phyloP scores from a whole-genome alignment of 2,113 vertebrate genomes.

The Struthidea cinerea region DNA sequence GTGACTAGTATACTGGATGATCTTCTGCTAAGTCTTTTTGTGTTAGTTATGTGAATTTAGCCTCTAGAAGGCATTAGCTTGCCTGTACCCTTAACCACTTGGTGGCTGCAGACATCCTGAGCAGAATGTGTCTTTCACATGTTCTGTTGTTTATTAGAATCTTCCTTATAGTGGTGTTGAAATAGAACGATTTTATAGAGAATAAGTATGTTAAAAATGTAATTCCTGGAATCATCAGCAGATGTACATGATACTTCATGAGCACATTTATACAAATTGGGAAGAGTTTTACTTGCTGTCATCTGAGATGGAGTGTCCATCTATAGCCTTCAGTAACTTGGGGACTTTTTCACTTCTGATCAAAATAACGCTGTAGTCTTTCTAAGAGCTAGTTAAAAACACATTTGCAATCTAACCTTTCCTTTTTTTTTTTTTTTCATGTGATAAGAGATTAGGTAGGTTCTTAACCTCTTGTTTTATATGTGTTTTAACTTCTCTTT shows the following conservation, averaged over 20 bases:
- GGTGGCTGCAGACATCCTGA: neutral
- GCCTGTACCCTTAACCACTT: neutral
- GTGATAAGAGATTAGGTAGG: neutral
- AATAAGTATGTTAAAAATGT: neutral
- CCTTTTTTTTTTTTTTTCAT: neutral
- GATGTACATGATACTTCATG: neutral
- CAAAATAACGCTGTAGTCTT: neutral
- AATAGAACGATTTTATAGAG: neutral
- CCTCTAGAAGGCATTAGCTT: neutral
- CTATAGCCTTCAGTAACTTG: neutral
- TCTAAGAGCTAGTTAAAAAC: neutral
- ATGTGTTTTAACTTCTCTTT: neutral
- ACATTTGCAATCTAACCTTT: neutral
- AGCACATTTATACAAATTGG: neutral
- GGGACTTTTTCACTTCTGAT: neutral
- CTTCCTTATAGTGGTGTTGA: neutral
- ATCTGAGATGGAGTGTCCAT: neutral
- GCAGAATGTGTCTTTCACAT: neutral
- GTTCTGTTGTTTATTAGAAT: neutral
- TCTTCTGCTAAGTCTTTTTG: neutral
- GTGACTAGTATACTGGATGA: neutral
- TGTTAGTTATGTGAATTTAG: neutral
- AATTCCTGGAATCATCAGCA: neutral
- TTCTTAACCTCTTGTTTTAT: constrained; percentile 9
- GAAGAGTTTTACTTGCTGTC: neutral